Evolutionary conservation across 2,888 invertebrate species (phyloP).

Genomic region (Trachelus stipa): DNA sequence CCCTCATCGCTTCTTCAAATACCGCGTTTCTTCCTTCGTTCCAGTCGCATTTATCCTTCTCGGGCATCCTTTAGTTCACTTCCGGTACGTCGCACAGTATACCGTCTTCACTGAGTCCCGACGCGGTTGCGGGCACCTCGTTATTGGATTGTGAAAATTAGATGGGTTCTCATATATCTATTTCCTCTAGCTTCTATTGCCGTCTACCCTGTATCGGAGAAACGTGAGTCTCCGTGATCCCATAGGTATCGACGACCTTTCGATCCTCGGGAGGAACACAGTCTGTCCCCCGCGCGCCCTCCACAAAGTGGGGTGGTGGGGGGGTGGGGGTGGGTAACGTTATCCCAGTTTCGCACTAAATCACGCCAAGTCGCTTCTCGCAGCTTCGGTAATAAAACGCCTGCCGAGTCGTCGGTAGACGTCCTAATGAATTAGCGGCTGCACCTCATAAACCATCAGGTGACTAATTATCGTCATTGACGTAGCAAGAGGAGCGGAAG

Average conservation of each 20-base stretch:
- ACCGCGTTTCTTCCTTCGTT: not conserved
- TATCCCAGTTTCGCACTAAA: not conserved
- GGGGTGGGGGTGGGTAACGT: not conserved
- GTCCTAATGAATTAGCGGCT: constrained; percentile 28
- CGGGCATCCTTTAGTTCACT: not conserved
- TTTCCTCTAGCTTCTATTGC: not conserved
- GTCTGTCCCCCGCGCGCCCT: not conserved
- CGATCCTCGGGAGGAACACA: not conserved
- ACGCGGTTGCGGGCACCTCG: not conserved
- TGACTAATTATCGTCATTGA: constrained; percentile 42
- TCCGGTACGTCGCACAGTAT: not conserved
- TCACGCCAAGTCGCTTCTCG: not conserved
- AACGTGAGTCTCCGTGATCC: not conserved
- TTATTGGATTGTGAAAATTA: not conserved
- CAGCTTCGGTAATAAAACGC: not conserved
- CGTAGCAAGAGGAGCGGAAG: constrained; percentile 27
- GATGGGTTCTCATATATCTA: not conserved
- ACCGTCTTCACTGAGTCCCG: not conserved
- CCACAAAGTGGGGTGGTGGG: not conserved
- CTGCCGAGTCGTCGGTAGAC: constrained; percentile 6
- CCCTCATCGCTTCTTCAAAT: constrained; percentile 12
- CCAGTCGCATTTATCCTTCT: not conserved
- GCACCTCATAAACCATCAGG: constrained; percentile 29
- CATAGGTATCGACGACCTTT: not conserved
- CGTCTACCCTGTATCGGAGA: not conserved